phyloP scores from a whole-genome alignment of 1,140 invertebrate species.

The Neotoxoptera formosana region DNA sequence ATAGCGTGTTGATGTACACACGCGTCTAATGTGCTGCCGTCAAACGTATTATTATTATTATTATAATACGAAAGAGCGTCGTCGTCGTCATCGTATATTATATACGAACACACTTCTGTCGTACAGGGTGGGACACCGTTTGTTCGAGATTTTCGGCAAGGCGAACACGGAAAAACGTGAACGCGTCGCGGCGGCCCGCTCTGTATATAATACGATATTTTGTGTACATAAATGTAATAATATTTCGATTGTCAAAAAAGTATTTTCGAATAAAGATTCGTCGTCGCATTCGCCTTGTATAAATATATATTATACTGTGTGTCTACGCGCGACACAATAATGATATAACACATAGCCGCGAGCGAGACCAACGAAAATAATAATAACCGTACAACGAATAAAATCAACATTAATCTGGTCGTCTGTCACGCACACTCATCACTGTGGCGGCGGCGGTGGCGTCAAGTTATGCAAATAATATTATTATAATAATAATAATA shows the following conservation, averaged over 20 bases:
- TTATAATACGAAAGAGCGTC: neutral
- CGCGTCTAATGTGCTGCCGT: neutral
- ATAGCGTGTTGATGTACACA: neutral
- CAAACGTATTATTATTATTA: neutral
- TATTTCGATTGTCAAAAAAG: constrained; percentile 14
- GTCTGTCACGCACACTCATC: constrained; percentile 35
- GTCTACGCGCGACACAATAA: neutral
- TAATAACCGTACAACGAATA: constrained; percentile 8
- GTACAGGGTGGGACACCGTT: neutral
- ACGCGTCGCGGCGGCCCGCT: neutral
- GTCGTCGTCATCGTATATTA: neutral
- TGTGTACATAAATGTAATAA: neutral
- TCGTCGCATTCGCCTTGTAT: neutral
- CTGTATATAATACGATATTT: neutral
- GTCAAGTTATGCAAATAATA: constrained; percentile 37
- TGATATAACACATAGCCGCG: neutral
- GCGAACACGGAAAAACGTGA: neutral
- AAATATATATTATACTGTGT: neutral
- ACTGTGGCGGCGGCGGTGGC: neutral
- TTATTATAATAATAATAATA: neutral
- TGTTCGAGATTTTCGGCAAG: neutral
- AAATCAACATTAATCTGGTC: constrained; percentile 40
- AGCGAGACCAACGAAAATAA: neutral
- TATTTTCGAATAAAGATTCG: neutral
- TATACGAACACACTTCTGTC: neutral